phyloP scores from a whole-genome alignment of 2,113 vertebrate species.

The Anhinga anhinga region DNA sequence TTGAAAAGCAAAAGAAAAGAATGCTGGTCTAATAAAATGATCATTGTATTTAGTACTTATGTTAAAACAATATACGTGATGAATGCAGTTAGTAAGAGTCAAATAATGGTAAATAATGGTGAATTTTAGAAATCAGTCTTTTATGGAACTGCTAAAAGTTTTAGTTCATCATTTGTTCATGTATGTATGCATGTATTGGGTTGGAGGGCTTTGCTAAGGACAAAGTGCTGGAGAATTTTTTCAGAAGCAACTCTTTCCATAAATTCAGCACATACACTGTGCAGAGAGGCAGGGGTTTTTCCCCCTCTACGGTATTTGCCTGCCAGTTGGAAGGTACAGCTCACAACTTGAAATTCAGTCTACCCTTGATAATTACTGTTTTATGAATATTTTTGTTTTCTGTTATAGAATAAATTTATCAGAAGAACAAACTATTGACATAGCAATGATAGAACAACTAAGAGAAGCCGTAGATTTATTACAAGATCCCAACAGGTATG shows the following conservation, averaged over 20 bases:
- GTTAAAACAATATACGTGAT: not conserved
- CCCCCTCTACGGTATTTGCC: not conserved
- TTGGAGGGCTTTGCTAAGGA: not conserved
- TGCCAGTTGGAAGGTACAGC: not conserved
- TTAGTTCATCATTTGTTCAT: not conserved
- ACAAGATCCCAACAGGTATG: constrained; percentile 85
- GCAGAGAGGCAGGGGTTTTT: not conserved
- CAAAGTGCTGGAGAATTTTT: not conserved
- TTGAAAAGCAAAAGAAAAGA: constrained; percentile 24
- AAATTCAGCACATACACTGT: not conserved
- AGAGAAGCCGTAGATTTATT: constrained; percentile 88
- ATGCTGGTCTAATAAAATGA: not conserved
- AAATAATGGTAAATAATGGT: not conserved
- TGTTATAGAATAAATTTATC: constrained; percentile 77
- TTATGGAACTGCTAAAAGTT: not conserved
- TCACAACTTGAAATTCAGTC: not conserved
- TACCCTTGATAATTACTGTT: not conserved
- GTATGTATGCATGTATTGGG: not conserved
- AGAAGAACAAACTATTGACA: constrained; percentile 72
- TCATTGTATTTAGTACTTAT: accelerated
- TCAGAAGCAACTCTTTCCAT: not conserved
- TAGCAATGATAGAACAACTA: constrained; percentile 86
- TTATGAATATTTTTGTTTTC: constrained; percentile 32
- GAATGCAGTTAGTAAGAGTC: not conserved
- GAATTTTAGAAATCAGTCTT: not conserved